phyloP scores from a whole-genome alignment of 2,797 vertebrate species.

The Geotrypetes seraphini region DNA sequence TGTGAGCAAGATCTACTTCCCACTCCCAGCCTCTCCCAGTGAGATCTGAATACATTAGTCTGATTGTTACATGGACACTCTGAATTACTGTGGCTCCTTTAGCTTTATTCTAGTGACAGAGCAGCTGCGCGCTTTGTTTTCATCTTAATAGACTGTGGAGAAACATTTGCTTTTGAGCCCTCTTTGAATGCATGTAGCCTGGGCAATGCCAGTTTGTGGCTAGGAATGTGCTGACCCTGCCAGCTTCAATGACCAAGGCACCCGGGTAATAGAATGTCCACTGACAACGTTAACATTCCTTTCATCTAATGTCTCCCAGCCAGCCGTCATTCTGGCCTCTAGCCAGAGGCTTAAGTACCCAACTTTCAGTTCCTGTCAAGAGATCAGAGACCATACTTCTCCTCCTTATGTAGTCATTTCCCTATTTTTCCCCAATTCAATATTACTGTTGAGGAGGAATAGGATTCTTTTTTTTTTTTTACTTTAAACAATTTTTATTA shows the following conservation, averaged over 20 bases:
- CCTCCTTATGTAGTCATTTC: too few relatives aligned
- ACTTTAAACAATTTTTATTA: too few relatives aligned
- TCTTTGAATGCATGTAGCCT: conserved; percentile 2
- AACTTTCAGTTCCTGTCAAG: too few relatives aligned
- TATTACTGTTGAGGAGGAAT: too few relatives aligned
- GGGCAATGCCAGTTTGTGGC: background rate
- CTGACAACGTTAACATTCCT: background rate
- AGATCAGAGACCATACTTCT: too few relatives aligned
- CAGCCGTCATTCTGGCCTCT: background rate
- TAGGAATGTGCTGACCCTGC: background rate
- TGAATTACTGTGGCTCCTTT: background rate
- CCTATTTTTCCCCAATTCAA: too few relatives aligned
- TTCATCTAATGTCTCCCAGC: background rate
- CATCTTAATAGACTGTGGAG: background rate
- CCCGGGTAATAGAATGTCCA: background rate
- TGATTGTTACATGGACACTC: too few relatives aligned
- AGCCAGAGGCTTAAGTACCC: too few relatives aligned
- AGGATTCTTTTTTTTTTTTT: too few relatives aligned
- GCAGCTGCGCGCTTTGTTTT: conserved; percentile 1
- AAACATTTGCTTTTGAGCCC: background rate
- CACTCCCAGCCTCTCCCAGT: background rate
- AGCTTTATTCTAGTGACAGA: conserved; percentile 4
- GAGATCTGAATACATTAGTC: too few relatives aligned
- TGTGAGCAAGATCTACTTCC: background rate
- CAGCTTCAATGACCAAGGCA: background rate